Base-by-base conservation (phyloP, 1,140 invertebrate species). In the Drosophila yakuba region DNA sequence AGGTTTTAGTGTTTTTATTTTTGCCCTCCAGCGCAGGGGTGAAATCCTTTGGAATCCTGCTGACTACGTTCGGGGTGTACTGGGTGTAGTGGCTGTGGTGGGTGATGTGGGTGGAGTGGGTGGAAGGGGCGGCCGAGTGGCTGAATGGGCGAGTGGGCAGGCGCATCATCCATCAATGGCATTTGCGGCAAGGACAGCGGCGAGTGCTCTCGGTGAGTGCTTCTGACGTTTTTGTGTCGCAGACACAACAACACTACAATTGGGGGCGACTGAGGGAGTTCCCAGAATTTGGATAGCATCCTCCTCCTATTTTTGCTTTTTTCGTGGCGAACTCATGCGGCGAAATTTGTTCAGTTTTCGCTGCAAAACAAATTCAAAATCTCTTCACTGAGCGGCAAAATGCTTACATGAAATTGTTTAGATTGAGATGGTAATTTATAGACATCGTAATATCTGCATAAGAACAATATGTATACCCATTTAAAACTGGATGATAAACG, bases 131-230 rank as follows among this genome's bases (percentile, higher is more conserved):
- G 43, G 35, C 11, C 23, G 36, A 23, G 7, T 35, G 44, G 58
- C 12, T 28, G 57, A 35, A 17, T 43, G 59, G 66, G 23, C 64
- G 54, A 66, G 38, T 77, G 66, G 79, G 75, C 75, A 83, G 76
- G 67, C 79, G 82, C 77, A 85, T 89, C 83, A 88, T 88, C 83
- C 84, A 89, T 91, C 90, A 91, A 91, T 91, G 86, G 86, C 71
- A 82, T 79, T 91, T 82, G 74, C 55, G 80, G 76, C 80, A 76
- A 85, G 83, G 58, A 76, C 71, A 79, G 60, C 68, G 55, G 43
- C 66, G 78, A 80, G 63, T 80, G 44, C 52, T 60, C 51, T 66
- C 64, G 66, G 60, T 83, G 80, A 83, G 80, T 84, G 80, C 63
- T 59, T 66, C 50, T 84, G 80, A 84, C 80, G 61, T 83, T 83